phyloP scores from a whole-genome alignment of 2,113 vertebrate species.

The Neolamprologus kungweensis region DNA sequence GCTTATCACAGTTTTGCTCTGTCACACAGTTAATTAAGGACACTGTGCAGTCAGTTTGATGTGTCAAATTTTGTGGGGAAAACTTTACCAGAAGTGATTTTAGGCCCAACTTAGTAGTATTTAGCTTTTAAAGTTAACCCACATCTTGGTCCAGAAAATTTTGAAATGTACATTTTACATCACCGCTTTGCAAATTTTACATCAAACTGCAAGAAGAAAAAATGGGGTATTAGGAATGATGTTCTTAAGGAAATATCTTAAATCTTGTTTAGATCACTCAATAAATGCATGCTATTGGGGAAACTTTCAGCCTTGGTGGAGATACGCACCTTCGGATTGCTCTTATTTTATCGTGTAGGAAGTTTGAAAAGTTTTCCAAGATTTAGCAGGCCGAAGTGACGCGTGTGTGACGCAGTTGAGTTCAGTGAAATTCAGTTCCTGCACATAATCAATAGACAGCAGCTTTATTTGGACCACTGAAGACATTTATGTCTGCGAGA shows the following conservation, averaged over 20 bases:
- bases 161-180: background rate
- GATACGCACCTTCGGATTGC: background rate
- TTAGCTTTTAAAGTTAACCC: background rate
- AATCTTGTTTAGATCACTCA: background rate
- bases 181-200: background rate
- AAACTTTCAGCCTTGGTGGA: background rate
- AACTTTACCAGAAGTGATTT: background rate
- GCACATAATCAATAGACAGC: background rate
- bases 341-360: background rate
- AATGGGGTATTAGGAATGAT: background rate
- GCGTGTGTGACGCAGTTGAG: background rate
- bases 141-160: background rate
- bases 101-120: background rate
- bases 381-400: background rate
- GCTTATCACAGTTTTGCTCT: background rate
- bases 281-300: background rate
- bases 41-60: background rate
- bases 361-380: background rate
- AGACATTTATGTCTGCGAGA: background rate
- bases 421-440: background rate
- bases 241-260: background rate
- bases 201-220: background rate
- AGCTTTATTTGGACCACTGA: slow-evolving; percentile 3
- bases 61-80: background rate
- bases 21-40: background rate